Evolutionary conservation across 2,113 vertebrate species (phyloP), one percentile per base, ranked within the genome.

Genomic region (Herpetotheres cachinnans): DNA sequence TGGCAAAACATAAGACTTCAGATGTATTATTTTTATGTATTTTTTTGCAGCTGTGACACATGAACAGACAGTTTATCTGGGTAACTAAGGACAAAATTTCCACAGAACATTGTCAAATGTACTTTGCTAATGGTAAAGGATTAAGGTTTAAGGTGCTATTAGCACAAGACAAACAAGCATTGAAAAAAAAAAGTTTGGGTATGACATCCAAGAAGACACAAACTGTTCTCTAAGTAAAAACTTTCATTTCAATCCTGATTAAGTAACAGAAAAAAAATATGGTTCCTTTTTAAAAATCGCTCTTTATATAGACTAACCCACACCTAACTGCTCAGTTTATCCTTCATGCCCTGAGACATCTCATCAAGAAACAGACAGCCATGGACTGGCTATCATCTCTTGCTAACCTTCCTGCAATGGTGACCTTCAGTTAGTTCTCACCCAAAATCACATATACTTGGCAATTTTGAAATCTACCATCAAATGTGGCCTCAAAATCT

Each of bases 21-120:
- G 44, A 90, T 80, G 72, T 34, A 93, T 93, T 79, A 76, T 95
- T 96, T 95, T 58, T 38, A 46, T 89, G 62, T 38, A 2, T 44
- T 78, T 93, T 93, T 94, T 82, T 82, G 26, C 47, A 96, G 40
- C 66, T 82, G 67, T 72, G 82, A 93, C 36, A 95, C 67, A 71
- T 0, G 11, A 93, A 93, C 70, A 95, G 52, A 50, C 30, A 86
- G 80, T 95, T 67, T 91, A 92, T 78, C 59, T 77, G 82, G 5
- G 2, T 26, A 97, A 71, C 62, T 79, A 73, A 73, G 79, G 56
- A 83, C 54, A 82, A 78, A 84, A 71, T 63, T 90, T 92, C 82
- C 82, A 83, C 2, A 69, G 73, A 95, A 81, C 63, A 85, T 62
- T 84, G 59, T 65, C 49, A 52, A 55, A 93, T 36, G 20, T 66